These are phyloP conservation scores for Empidonax alnorum DNA, from an alignment of 2,113 vertebrate genomes.

Conservation along the genomic window DNA sequence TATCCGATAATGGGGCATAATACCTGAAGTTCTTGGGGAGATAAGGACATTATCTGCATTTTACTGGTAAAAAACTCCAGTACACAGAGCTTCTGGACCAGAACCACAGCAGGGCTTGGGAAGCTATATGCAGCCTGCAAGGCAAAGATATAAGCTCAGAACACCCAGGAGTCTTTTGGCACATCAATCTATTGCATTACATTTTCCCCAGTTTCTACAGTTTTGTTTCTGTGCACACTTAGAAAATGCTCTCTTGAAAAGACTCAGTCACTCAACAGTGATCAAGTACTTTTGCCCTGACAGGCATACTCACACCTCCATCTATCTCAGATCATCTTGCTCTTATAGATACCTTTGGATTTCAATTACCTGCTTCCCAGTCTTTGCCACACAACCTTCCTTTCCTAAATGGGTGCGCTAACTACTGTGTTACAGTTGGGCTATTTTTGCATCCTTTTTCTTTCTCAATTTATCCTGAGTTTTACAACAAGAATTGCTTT, in stretches of 20 bases:
- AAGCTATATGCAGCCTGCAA: neutral
- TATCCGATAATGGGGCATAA: neutral
- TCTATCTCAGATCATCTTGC: neutral
- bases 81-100: neutral
- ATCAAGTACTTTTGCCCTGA: neutral
- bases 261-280: neutral
- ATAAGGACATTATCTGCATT: neutral
- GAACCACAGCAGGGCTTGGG: neutral
- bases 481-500: neutral
- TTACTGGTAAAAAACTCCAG: neutral
- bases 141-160: constrained; percentile 25
- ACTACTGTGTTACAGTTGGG: neutral
- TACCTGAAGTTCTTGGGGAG: neutral
- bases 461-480: neutral
- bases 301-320: neutral
- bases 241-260: constrained; percentile 11
- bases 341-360: neutral
- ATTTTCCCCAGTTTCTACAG: neutral
- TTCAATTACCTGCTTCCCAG: neutral
- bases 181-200: neutral
- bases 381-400: neutral
- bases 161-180: constrained; percentile 44
- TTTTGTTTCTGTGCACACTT: neutral
- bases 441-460: neutral
- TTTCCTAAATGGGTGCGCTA: neutral